Base-by-base conservation (phyloP, 2,113 vertebrate genomes). In the Butorides virescens region DNA sequence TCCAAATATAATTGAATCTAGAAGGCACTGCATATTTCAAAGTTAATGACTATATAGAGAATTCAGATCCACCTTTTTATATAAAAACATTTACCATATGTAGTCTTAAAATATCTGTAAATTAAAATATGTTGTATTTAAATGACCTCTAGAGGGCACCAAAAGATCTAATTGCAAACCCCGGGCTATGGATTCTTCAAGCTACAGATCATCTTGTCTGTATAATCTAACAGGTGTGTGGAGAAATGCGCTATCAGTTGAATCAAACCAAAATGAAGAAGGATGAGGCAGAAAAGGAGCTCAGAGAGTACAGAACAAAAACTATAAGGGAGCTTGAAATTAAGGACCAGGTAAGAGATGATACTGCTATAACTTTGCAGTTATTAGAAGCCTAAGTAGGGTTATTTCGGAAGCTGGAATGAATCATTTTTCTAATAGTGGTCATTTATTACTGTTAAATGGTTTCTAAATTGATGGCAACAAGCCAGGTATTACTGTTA, bases 281-380 rank as follows among this genome's bases (percentile, higher is more conserved):
- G 95, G 99, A 99, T 84, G 99, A 99, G 97, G 98, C 98, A 68
- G 99, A 99, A 98, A 98, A 99, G 97, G 99, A 99, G 93, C 98
- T 99, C 97, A 98, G 98, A 97, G 99, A 99, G 93, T 98, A 98
- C 97, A 98, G 96, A 92, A 92, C 97, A 97, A 99, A 98, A 98
- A 98, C 97, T 97, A 92, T 97, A 95, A 98, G 98, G 85, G 98
- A 98, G 94, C 98, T 98, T 96, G 99, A 99, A 97, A 98, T 98
- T 90, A 98, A 98, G 96, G 98, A 98, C 78, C 98, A 99, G 99
- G 99, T 99, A 98, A 97, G 98, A 95, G 80, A 97, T 74, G 83
- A 94, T 81, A 92, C 90, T 94, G 91, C 86, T 58, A 72, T 95
- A 84, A 90, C 93, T 97, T 96, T 97, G 79, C 88, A 96, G 93